These are phyloP conservation scores for Oostethus manadensis DNA, from an alignment of 2,113 vertebrate genomes.

Conservation along the genomic window DNA sequence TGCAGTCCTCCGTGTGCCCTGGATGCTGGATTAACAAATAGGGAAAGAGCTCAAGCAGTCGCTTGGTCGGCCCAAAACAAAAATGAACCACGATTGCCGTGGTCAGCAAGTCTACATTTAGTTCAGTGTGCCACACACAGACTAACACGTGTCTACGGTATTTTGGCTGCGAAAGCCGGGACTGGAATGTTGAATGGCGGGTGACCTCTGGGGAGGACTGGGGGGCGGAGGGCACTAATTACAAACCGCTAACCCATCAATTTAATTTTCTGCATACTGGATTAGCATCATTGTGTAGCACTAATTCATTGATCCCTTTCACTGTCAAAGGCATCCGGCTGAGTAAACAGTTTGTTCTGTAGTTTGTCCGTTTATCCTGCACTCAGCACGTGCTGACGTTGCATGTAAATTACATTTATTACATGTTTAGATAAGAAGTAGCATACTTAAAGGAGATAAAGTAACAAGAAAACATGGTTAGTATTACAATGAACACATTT, in stretches of 20 bases:
- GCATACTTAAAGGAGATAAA: no score
- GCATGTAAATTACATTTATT: neutral
- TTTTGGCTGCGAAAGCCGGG: conserved; percentile 23
- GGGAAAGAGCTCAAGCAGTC: conserved; percentile 18
- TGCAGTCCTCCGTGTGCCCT: conserved; percentile 30
- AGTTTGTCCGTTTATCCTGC: conserved; percentile 6
- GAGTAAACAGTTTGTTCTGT: conserved; percentile 40
- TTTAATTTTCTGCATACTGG: conserved; percentile 37
- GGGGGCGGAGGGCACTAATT: conserved; percentile 57
- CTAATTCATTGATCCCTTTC: conserved; percentile 39
- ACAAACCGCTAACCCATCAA: conserved; percentile 43
- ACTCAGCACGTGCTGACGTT: conserved; percentile 2
- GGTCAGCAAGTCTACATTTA: conserved; percentile 46
- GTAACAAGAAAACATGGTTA: no score
- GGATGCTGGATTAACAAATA: conserved; percentile 13
- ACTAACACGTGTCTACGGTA: conserved; percentile 36
- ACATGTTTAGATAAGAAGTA: conserved; percentile 6
- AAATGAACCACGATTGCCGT: conserved; percentile 27
- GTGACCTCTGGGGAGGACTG: conserved; percentile 36
- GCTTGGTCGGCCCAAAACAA: conserved; percentile 25
- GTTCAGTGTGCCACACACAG: conserved; percentile 55
- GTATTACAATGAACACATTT: no score
- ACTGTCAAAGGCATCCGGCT: conserved; percentile 41
- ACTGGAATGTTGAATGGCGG: conserved; percentile 37
- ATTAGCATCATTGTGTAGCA: conserved; percentile 45